phyloP scores from a whole-genome alignment of 2,113 vertebrate species.

The Lepus europaeus region DNA sequence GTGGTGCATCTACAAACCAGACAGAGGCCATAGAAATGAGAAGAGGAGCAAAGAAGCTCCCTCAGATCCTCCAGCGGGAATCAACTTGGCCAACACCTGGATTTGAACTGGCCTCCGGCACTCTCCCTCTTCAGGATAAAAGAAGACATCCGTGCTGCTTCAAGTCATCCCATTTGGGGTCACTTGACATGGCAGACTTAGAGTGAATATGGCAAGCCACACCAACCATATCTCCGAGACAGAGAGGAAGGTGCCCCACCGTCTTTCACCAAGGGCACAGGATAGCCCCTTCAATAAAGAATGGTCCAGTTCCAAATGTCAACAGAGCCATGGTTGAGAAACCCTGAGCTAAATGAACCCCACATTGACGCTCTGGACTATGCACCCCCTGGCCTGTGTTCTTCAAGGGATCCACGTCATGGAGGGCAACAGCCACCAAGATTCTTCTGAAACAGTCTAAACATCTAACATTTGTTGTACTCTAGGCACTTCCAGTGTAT shows the following conservation, averaged over 20 bases:
- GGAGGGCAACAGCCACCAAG: not conserved
- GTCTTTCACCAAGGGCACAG: not conserved
- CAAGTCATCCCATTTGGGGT: not conserved
- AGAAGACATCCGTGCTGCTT: not conserved
- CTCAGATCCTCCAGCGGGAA: too few relatives aligned
- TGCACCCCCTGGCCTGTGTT: not conserved
- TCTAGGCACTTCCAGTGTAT: too few relatives aligned
- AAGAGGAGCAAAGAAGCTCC: not conserved
- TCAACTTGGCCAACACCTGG: not conserved
- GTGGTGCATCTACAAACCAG: accelerated
- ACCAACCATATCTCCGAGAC: not conserved
- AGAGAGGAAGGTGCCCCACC: too few relatives aligned
- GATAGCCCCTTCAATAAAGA: not conserved
- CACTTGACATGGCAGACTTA: not conserved
- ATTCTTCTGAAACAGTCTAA: not conserved
- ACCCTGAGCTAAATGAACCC: not conserved
- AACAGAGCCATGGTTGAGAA: not conserved
- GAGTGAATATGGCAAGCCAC: not conserved
- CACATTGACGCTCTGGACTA: not conserved
- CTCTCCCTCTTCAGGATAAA: not conserved
- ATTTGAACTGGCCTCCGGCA: not conserved
- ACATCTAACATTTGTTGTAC: too few relatives aligned
- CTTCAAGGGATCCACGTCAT: not conserved
- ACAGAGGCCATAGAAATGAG: too few relatives aligned
- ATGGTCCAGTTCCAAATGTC: not conserved